Evolutionary conservation across 1,140 invertebrate genomes (phyloP), one percentile per base, ranked within the genome.

Genomic region (Cherax quadricarinatus): DNA sequence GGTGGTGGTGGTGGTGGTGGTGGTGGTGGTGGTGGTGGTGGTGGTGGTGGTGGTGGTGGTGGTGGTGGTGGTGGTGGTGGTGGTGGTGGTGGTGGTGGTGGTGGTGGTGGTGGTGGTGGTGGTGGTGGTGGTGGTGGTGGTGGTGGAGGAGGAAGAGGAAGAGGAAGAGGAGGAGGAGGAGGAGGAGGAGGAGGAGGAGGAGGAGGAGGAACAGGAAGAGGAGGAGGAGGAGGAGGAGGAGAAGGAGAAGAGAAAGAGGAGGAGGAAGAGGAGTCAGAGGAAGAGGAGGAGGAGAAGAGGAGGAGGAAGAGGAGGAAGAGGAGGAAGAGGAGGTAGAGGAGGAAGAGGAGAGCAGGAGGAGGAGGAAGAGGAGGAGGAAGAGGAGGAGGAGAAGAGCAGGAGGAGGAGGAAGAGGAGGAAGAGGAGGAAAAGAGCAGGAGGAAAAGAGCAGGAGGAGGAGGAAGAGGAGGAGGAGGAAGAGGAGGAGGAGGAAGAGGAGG

Each of bases 21-120:
- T 70, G 66, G 66, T 70, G 66, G 66, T 70, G 66, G 66, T 70
- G 66, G 66, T 70, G 66, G 66, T 70, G n/a, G 66, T 70, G 66
- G 12, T 70, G 66, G 66, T 70, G 66, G 66, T 70, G 66, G 66
- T 70, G n/a, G 66, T 70, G 66, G n/a, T 70, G 66, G 66, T 70
- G 66, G 66, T 70, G 66, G 66, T 70, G 66, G 66, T 70, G 66
- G 66, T 70, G 66, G 66, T 70, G 66, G 66, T 70, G 66, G 66
- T 70, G 66, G 66, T 70, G n/a, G 66, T 70, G n/a, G 66, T 70
- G 66, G 66, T 70, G 66, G 66, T 70, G 66, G 66, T 70, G 66
- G 66, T 70, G 66, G 66, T 70, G 66, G 66, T 70, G 66, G 66
- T 70, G 66, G 66, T 70, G 66, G 66, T 70, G 66, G 66, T 70